Percentiles rank a stretch among this genome's conserved stretches.
phyloP scores from a whole-genome alignment of 2,797 vertebrate species.

The Siniperca undulata region DNA sequence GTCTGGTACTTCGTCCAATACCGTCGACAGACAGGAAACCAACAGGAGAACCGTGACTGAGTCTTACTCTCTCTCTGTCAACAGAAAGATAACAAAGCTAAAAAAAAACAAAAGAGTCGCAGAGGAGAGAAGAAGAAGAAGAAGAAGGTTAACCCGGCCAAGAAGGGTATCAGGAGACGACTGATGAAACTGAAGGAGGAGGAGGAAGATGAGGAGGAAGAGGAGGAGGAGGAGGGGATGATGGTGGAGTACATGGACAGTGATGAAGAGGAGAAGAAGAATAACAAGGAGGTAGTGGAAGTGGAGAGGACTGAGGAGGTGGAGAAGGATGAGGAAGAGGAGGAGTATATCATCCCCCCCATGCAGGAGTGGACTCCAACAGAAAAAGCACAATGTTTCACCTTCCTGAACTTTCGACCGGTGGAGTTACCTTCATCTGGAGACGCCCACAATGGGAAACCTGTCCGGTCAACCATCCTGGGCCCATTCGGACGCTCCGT shows the following conservation, averaged over 20 bases:
- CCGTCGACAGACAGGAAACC: neutral
- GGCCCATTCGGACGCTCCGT: conserved; percentile 50
- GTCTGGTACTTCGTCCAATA: neutral
- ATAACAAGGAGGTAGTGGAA: conserved; percentile 46
- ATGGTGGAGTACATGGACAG: conserved; percentile 61
- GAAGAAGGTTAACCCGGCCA: neutral
- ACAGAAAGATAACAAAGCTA: neutral
- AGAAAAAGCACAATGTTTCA: neutral
- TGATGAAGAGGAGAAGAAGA: conserved; percentile 50
- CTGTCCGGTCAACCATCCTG: conserved; percentile 67
- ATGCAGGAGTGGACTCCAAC: conserved; percentile 88
- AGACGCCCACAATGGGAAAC: fast-evolving
- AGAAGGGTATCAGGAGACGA: neutral
- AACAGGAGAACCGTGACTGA: neutral
- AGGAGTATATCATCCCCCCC: conserved; percentile 66
- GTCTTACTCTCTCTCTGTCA: neutral
- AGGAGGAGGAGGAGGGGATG: conserved; percentile 15
- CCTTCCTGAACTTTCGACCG: conserved; percentile 33
- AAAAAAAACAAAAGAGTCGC: fast-evolving
- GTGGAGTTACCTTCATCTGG: conserved; percentile 43
- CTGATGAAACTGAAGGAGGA: neutral
- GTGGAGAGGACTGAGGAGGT: conserved; percentile 48
- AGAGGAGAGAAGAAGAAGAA: neutral
- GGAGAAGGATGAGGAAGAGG: conserved; percentile 31
- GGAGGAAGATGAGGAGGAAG: conserved; percentile 32